Evolutionary conservation across 2,888 invertebrate species (phyloP), one percentile per base, ranked within the genome.

Genomic region (Nysson spinosus): DNA sequence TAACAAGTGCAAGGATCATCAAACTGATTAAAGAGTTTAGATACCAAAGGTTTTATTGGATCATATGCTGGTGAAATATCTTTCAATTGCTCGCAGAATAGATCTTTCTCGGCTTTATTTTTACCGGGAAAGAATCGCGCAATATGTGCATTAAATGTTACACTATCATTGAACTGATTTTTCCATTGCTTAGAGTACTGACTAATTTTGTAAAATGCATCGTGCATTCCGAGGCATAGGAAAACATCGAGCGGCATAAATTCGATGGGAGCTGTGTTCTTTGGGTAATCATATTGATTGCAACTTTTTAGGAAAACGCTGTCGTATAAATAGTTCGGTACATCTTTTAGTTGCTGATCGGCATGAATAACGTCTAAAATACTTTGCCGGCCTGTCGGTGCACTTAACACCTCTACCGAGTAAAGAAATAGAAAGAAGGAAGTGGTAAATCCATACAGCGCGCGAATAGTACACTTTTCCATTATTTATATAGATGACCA

Each of bases 221-320:
- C 80, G 17, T 78, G 70, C 3, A 81, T 20, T 12, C 61, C 68
- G 3, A 81, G 46, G 32, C 83, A 83, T n/a, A 82, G 16, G 30
- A 72, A 72, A 3, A 12, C 52, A 7, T 63, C 17, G 1, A 12
- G 4, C 9, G 7, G 39, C 0, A 26, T n/a, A 4, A 1, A 1
- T 7, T 43, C 14, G 2, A 2, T 0, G 2, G 7, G 1, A 14
- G 9, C 9, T 24, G n/a, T 0, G 19, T 1, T 2, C 5, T 14
- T 17, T 1, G 61, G 47, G 44, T 69, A 75, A 4, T n/a, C n/a
- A 16, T 43, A 9, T 2, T 17, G 17, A 5, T 11, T n/a, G 47
- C 76, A 75, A 14, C 1, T 6, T 28, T 34, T 47, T 12, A 14
- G 39, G 5, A 51, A 19, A 3, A 37, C 16, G 6, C 30, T 63